A percentile compares a stretch with the other conserved stretches of the same genome.
Evolutionary conservation across 2,888 invertebrate species (phyloP).

Genomic region (Drosophila anomalipes): DNA sequence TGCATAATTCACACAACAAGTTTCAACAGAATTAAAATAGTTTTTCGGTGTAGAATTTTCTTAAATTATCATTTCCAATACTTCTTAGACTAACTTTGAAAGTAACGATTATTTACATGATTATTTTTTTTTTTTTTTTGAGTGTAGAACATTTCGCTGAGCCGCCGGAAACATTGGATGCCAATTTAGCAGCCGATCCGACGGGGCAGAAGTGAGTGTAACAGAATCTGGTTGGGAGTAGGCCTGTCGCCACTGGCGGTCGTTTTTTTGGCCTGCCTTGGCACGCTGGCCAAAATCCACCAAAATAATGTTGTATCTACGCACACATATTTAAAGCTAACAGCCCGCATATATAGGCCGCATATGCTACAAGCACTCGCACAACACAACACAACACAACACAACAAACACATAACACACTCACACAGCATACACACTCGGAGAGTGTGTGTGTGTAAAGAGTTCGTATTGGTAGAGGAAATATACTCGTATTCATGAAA

Average conservation of each 20-base stretch:
- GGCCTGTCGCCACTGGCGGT: conserved; percentile 52
- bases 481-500: conserved; percentile 73
- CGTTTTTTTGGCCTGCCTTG: conserved; percentile 48
- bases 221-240: conserved; percentile 15
- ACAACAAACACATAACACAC: conserved; percentile 10
- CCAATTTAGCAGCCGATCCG: conserved; percentile 67
- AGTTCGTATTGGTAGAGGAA: conserved; percentile 67
- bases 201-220: conserved; percentile 19
- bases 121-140: background rate
- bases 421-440: conserved; percentile 13
- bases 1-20: background rate
- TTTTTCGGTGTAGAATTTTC: background rate
- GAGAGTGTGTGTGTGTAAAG: conserved; percentile 47
- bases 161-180: conserved; percentile 65
- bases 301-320: conserved; percentile 69
- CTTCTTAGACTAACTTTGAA: background rate
- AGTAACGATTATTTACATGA: background rate
- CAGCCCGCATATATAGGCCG: conserved; percentile 46
- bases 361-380: conserved; percentile 65
- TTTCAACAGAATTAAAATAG: background rate
- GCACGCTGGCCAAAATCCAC: conserved; percentile 62
- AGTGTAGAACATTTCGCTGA: conserved; percentile 26
- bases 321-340: conserved; percentile 26
- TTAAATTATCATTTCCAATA: background rate
- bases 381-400: conserved; percentile 21